Base-by-base conservation (phyloP, 2,113 vertebrate species). In the Myxocyprinus asiaticus region DNA sequence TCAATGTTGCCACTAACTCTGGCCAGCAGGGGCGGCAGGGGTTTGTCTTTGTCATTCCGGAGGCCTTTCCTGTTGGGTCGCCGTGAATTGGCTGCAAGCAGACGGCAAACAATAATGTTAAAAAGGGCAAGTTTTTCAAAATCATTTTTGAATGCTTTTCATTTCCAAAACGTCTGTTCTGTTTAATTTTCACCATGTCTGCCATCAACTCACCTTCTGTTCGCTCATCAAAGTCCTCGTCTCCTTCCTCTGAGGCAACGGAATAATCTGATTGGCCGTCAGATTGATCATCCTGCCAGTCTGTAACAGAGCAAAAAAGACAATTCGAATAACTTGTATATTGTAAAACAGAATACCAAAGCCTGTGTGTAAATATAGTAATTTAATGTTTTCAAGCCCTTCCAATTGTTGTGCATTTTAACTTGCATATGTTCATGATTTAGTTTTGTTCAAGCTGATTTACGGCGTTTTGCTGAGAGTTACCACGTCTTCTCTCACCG, bases 261-360 rank as follows among this genome's bases (percentile, higher is more conserved):
- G 97, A 99, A 84, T 98, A 98, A 89, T 99, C 97, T 2, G 97
- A 98, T 80, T 98, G 96, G 89, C 96, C 96, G 85, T 99, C 97
- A 7, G 96, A 98, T 89, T 98, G 96, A 91, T 98, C 97, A 81
- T 98, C 97, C 91, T 98, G 97, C 97, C 97, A 98, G 90, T 99
- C 97, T 88, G 93, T 88, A 87, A 77, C 0, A 67, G 67, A 72
- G 0, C n/a, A 67, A 45, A 62, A 74, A 71, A 0, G 10, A 47
- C 1, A 33, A 1, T 33, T 3, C 22, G 3, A 33, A 33, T 33
- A 33, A 33, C 22, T 33, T 33, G 22, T 33, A 33, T 33, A 33
- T 33, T 33, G 22, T 33, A 33, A 33, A 33, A 1, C 22, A 33
- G 22, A 33, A 33, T 33, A 33, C 22, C 22, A 33, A 33, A 33